Evolutionary conservation across 1,140 invertebrate species (phyloP), one percentile per base, ranked within the genome.

Genomic region (Penaeus indicus): DNA sequence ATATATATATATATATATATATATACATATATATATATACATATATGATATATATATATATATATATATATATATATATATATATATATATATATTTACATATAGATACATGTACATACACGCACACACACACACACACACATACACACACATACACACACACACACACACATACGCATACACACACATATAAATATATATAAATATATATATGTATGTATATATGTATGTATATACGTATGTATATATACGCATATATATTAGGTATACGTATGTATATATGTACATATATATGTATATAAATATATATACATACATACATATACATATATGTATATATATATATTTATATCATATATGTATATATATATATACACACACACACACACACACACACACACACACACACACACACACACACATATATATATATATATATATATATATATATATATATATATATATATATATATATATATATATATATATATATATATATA

Each of bases 311-410:
- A 32, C 32, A 32, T 69, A 32, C 32, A 32, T 2, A 32, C 32
- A 32, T 1, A 1, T 32, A 0, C 32, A 32, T 32, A 32, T 32
- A 32, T 32, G 2, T 0, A 69, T 69, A 69, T 69, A 69, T 69
- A 69, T 69, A 69, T 69, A 69, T n/a, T n/a, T n/a, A n/a, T n/a
- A n/a, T n/a, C 32, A 69, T 22, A 69, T 69, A 72, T 72, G 32
- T 72, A 72, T 72, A 25, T 25, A 72, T 25, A 72, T 72, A 27
- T 27, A 22, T 72, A 7, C 22, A 8, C n/a, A 22, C n/a, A 8
- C n/a, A 22, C n/a, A 22, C 32, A 22, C n/a, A 22, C n/a, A 22
- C n/a, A 3, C n/a, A 22, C n/a, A 16, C 2, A 22, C 32, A 22
- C n/a, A 25, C 2, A 25, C n/a, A 3, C 32, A 25, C 18, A 25